Evolutionary conservation across 2,888 invertebrate species (phyloP).

Genomic region (Scrobipalpa costella): DNA sequence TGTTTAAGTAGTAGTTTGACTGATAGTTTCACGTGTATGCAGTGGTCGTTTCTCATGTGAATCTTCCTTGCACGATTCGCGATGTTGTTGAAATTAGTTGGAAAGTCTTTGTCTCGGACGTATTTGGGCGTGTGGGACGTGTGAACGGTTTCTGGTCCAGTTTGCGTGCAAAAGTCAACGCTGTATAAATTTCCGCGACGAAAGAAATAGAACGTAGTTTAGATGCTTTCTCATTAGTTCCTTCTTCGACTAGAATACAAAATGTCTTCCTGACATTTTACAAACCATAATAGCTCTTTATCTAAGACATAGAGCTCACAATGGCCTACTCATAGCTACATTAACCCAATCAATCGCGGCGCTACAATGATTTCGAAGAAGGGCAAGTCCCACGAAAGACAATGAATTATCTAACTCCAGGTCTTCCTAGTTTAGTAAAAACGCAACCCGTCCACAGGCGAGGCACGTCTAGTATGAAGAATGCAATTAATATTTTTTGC

Average conservation of each 20-base stretch:
- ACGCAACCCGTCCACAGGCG: constrained; percentile 8
- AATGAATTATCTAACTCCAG: constrained; percentile 32
- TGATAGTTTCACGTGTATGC: constrained; percentile 75
- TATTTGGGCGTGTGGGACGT: constrained; percentile 31
- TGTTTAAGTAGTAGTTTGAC: constrained; percentile 78
- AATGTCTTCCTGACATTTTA: neutral
- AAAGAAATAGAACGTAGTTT: neutral
- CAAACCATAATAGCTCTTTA: neutral
- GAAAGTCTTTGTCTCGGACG: constrained; percentile 56
- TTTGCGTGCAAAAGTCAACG: constrained; percentile 1
- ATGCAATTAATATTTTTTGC: constrained; percentile 77
- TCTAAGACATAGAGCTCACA: neutral
- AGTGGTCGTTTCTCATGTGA: constrained; percentile 75
- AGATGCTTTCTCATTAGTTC: neutral
- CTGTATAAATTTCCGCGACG: neutral
- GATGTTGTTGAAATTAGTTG: constrained; percentile 63
- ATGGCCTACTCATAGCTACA: neutral
- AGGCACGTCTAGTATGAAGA: constrained; percentile 51
- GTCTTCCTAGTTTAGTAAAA: constrained; percentile 29
- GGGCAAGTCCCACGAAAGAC: constrained; percentile 30
- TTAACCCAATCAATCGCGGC: constrained; percentile 16
- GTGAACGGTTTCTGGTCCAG: constrained; percentile 7
- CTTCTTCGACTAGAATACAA: neutral
- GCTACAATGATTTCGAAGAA: constrained; percentile 26
- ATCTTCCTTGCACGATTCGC: constrained; percentile 70